Evolutionary conservation across 2,797 vertebrate genomes (phyloP).

Genomic region (Valencia hispanica): DNA sequence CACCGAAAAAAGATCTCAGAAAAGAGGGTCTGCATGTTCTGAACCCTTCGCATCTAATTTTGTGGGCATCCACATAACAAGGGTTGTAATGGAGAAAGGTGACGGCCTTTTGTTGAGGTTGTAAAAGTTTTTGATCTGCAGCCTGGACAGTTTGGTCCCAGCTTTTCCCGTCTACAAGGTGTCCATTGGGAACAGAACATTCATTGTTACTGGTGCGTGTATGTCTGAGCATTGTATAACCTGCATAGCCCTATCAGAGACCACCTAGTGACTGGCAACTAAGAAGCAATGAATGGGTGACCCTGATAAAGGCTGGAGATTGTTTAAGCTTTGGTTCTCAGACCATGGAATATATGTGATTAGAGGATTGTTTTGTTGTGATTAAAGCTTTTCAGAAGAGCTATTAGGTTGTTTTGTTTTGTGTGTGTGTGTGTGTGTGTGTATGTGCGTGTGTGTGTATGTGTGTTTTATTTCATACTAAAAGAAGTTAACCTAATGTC

Average conservation of each 20-base stretch:
- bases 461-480: too few species aligned
- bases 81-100: not conserved
- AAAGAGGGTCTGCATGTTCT: constrained; percentile 7
- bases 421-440: too few species aligned
- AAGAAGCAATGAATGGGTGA: not conserved
- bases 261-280: not conserved
- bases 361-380: not conserved
- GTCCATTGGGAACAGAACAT: constrained; percentile 1
- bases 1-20: not conserved
- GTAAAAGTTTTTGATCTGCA: constrained; percentile 4
- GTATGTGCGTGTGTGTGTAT: too few species aligned
- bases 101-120: not conserved
- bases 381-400: not conserved
- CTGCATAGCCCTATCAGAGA: not conserved
- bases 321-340: not conserved
- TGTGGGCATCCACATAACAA: constrained; percentile 4
- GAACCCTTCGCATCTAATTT: constrained; percentile 3
- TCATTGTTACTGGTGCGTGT: constrained; percentile 3
- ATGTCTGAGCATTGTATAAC: constrained; percentile 1
- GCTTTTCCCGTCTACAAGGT: constrained; percentile 6
- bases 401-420: not conserved
- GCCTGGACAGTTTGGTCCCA: constrained; percentile 6
- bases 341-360: not conserved
- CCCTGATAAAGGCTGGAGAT: not conserved
- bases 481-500: not conserved